These are phyloP conservation scores for Pseudopodoces humilis DNA, from an alignment of 2,113 vertebrate species.

Conservation along the genomic window DNA sequence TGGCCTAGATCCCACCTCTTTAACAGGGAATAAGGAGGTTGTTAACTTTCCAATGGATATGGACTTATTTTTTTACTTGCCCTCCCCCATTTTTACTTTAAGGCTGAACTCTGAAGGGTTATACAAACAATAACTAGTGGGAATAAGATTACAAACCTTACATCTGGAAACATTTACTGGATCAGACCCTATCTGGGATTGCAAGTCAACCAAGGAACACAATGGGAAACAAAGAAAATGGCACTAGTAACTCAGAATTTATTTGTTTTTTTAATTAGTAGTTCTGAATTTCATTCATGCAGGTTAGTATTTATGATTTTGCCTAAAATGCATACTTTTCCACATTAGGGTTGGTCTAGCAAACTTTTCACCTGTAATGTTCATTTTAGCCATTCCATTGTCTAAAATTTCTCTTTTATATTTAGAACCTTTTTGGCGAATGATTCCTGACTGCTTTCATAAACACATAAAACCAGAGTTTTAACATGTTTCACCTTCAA, in stretches of 20 bases:
- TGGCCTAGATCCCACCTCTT: background rate
- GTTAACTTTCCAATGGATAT: background rate
- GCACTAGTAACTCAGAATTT: background rate
- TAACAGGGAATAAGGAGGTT: background rate
- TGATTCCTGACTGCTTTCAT: background rate
- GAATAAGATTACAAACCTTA: conserved; percentile 38
- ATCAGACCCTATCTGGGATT: conserved; percentile 22
- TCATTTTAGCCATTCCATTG: background rate
- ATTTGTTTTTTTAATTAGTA: background rate
- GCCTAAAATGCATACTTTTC: background rate
- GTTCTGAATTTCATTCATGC: background rate
- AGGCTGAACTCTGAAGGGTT: conserved; percentile 12
- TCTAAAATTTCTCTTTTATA: background rate
- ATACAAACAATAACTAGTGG: conserved; percentile 52
- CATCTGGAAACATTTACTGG: conserved; percentile 57
- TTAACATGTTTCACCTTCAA: background rate
- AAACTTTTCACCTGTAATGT: background rate
- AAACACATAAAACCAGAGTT: background rate
- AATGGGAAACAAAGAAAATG: background rate
- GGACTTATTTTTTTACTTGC: background rate
- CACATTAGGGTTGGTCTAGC: background rate
- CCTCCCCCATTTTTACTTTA: background rate
- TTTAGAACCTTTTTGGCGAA: background rate
- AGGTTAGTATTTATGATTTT: background rate
- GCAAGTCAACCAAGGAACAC: background rate